A percentile compares a stretch with the other conserved stretches of the same genome.
These are phyloP conservation scores for Cryptocephalus primarius DNA, from an alignment of 2,888 invertebrate species.

Conservation along the genomic window DNA sequence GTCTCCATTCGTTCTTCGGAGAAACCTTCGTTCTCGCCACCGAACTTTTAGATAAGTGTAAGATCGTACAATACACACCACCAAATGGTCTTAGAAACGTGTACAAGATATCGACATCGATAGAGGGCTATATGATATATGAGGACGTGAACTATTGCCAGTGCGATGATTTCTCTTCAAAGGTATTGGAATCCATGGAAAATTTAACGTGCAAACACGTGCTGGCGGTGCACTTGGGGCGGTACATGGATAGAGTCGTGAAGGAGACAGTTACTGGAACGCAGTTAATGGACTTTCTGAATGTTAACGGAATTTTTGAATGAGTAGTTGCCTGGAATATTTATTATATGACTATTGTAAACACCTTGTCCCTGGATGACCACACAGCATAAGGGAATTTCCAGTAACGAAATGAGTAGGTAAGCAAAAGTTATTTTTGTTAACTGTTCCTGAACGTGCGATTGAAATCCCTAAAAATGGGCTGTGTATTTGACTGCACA, in stretches of 20 bases:
- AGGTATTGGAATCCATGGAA: constrained; percentile 43
- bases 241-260: constrained; percentile 34
- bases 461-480: too few relatives aligned
- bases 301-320: constrained; percentile 6
- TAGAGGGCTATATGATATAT: constrained; percentile 50
- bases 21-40: constrained; percentile 46
- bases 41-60: constrained; percentile 49
- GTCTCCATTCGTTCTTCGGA: constrained; percentile 50
- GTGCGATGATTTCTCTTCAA: constrained; percentile 48
- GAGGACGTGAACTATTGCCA: constrained; percentile 56
- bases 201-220: constrained; percentile 57
- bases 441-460: too few relatives aligned
- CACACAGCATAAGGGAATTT: too few relatives aligned
- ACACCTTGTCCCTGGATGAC: too few relatives aligned
- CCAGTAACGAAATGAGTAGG: too few relatives aligned
- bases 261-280: constrained; percentile 40
- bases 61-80: constrained; percentile 41
- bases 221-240: constrained; percentile 49
- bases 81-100: constrained; percentile 36
- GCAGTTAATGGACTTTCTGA: constrained; percentile 37
- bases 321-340: too few relatives aligned
- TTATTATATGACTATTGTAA: too few relatives aligned
- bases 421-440: too few relatives aligned
- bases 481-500: too few relatives aligned
- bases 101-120: constrained; percentile 48